Percentiles rank a stretch among this genome's conserved stretches.
These are phyloP conservation scores for Diaprepes abbreviatus DNA, from an alignment of 2,888 invertebrate genomes.

Conservation along the genomic window DNA sequence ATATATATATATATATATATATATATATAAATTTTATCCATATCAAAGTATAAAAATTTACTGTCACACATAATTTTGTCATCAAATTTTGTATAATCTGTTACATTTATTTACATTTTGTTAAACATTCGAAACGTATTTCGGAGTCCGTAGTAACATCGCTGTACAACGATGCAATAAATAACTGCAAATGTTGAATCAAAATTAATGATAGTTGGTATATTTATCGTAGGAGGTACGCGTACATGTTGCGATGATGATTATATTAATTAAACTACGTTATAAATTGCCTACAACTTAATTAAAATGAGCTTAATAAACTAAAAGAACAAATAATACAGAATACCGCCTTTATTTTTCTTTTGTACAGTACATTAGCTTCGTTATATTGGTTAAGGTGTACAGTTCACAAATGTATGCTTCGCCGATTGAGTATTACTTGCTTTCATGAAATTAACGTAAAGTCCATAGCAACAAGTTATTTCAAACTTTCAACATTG, in stretches of 20 bases:
- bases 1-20: not conserved
- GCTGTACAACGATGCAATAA: conserved; percentile 36
- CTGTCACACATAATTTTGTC: no score
- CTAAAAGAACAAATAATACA: conserved; percentile 33
- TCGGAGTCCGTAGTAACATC: conserved; percentile 11
- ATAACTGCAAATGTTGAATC: conserved; percentile 48
- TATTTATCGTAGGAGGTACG: conserved; percentile 50
- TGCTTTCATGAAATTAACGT: no score
- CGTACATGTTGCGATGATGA: conserved; percentile 52
- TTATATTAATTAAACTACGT: conserved; percentile 55
- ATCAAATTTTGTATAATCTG: not conserved
- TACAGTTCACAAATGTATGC: no score
- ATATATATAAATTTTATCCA: not conserved
- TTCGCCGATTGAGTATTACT: no score
- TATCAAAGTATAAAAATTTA: not conserved
- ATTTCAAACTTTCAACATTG: no score
- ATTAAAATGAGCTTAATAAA: conserved; percentile 53
- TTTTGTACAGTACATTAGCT: not conserved
- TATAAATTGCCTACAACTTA: conserved; percentile 55
- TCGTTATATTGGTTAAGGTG: not conserved
- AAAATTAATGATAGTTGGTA: conserved; percentile 47
- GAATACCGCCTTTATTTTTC: not conserved
- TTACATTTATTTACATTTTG: not conserved
- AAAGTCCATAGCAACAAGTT: no score
- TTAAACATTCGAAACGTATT: conserved; percentile 5